Conservation (phyloP, 2,888 invertebrate genomes). For the Abrostola tripartita region DNA sequence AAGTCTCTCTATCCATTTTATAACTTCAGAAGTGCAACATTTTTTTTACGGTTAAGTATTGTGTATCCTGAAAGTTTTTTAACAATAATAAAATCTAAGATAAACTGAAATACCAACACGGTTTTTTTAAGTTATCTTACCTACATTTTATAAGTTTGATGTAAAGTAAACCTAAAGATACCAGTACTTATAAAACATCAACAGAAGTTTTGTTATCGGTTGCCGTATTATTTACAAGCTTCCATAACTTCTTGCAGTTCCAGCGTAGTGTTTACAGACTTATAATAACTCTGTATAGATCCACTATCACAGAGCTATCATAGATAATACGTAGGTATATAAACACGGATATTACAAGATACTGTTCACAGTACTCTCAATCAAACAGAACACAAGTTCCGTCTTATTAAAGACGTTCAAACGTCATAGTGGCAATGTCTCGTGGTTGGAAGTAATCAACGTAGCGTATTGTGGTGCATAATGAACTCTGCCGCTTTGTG, state of each 20-base stretch:
- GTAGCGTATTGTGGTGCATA: conserved; percentile 53
- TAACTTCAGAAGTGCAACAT: too few relatives aligned
- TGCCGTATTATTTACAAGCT: too few relatives aligned
- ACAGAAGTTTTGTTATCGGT: too few relatives aligned
- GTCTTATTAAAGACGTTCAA: conserved; percentile 37
- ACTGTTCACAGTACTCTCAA: conserved; percentile 28
- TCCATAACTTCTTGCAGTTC: too few relatives aligned
- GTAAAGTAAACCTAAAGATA: too few relatives aligned
- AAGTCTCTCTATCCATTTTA: background rate
- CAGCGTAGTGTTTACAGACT: background rate
- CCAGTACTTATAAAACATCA: too few relatives aligned
- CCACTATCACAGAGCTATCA: background rate
- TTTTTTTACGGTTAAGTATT: too few relatives aligned
- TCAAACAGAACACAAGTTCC: conserved; percentile 40
- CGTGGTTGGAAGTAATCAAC: conserved; percentile 57
- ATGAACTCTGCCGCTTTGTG: conserved; percentile 46
- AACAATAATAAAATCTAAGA: too few relatives aligned
- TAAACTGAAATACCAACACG: too few relatives aligned
- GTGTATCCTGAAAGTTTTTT: too few relatives aligned
- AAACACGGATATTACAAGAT: background rate
- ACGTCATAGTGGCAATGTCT: conserved; percentile 32
- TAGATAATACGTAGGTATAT: background rate
- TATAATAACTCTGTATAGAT: background rate
- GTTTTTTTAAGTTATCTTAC: too few relatives aligned
- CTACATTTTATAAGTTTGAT: too few relatives aligned